Conservation (phyloP, 1,140 invertebrate species). For the Zelostemma sp. region DNA sequence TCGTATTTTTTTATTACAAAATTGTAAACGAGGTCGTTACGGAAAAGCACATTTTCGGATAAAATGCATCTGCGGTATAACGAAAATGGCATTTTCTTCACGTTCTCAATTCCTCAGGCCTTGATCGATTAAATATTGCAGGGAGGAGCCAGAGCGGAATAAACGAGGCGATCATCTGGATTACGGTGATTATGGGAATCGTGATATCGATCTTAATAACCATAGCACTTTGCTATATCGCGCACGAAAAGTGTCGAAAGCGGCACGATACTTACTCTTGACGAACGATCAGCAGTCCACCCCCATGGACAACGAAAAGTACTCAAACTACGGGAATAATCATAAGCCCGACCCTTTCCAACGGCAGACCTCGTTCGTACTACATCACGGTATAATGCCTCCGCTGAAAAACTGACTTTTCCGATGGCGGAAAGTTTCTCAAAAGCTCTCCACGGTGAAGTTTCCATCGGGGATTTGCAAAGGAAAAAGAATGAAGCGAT, state of each 20-base stretch:
- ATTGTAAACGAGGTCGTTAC: too few species aligned
- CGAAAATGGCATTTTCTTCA: too few species aligned
- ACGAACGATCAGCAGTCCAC: constrained; percentile 69
- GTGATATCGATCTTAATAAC: constrained; percentile 85
- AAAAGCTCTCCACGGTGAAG: too few species aligned
- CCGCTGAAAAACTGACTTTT: not conserved
- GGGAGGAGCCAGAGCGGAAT: constrained; percentile 82
- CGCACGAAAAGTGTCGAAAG: constrained; percentile 83
- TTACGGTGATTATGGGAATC: constrained; percentile 86
- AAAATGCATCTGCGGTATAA: too few species aligned
- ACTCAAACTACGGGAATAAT: constrained; percentile 56
- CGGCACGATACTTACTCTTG: constrained; percentile 78
- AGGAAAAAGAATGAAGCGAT: too few species aligned
- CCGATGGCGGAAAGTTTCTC: too few species aligned
- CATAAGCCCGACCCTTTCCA: constrained; percentile 61
- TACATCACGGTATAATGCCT: constrained; percentile 60
- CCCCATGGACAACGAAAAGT: constrained; percentile 58
- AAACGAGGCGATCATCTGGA: constrained; percentile 89
- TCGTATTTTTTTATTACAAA: too few species aligned
- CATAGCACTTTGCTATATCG: constrained; percentile 84
- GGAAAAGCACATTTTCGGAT: too few species aligned
- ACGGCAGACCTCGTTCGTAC: constrained; percentile 60
- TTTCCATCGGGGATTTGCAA: too few species aligned
- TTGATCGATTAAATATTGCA: too few species aligned
- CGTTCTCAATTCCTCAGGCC: too few species aligned